phyloP scores from a whole-genome alignment of 2,797 vertebrate genomes.

The Myoxocephalus aenaeus region DNA sequence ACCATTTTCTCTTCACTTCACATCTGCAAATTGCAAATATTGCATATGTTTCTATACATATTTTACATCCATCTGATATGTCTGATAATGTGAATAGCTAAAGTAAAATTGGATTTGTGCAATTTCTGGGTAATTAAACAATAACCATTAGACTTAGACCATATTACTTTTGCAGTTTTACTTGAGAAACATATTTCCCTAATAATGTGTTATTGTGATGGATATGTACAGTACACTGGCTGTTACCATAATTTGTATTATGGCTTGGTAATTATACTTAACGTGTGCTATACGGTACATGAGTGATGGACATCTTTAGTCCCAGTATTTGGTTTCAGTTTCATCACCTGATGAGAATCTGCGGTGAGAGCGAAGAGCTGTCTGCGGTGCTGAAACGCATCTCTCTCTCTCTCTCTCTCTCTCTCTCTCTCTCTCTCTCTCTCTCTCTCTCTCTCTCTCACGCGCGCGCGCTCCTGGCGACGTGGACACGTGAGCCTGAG shows the following conservation, averaged over 20 bases:
- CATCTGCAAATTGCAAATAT: background rate
- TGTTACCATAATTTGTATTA: too few species aligned
- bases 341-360: conserved; percentile 6
- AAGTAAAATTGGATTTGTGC: background rate
- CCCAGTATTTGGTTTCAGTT: conserved; percentile 2
- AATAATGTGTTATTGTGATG: background rate
- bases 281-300: background rate
- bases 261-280: too few species aligned
- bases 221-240: background rate
- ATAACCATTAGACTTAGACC: background rate
- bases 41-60: background rate
- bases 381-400: conserved; percentile 63
- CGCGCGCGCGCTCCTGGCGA: too few species aligned
- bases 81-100: background rate
- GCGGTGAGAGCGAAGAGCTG: conserved; percentile 54
- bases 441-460: background rate
- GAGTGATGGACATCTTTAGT: too few species aligned
- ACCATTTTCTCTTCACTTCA: background rate
- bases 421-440: background rate
- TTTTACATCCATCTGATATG: background rate
- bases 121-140: background rate
- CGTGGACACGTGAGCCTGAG: background rate
- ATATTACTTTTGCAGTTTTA: background rate
- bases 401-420: background rate
- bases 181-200: background rate